Percentiles rank a stretch among this genome's conserved stretches.
phyloP scores from a whole-genome alignment of 2,113 vertebrate genomes.

The Cettia cetti region DNA sequence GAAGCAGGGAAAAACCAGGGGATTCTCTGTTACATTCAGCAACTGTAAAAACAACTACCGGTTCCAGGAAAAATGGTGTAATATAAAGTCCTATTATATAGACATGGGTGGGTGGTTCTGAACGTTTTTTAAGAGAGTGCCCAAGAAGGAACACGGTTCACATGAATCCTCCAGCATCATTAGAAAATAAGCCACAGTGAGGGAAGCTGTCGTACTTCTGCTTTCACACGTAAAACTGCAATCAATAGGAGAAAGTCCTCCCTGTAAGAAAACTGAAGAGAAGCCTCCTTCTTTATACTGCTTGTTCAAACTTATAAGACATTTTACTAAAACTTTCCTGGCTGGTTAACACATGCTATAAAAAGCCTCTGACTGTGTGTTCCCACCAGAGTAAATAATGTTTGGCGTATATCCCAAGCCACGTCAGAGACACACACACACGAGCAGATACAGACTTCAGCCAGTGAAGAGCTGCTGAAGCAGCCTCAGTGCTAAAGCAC shows the following conservation, averaged over 20 bases:
- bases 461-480: neutral
- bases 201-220: neutral
- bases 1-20: neutral
- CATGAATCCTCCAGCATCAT: neutral
- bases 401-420: neutral
- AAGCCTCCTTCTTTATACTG: neutral
- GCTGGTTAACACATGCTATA: conserved; percentile 3
- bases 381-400: conserved; percentile 35
- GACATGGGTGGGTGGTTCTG: neutral
- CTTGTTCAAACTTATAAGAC: conserved; percentile 1
- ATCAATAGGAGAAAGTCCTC: neutral
- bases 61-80: conserved; percentile 53
- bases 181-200: neutral
- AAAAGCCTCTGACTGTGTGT: conserved; percentile 44
- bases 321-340: conserved; percentile 55
- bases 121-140: neutral
- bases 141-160: neutral
- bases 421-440: neutral
- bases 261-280: neutral
- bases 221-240: neutral
- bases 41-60: neutral
- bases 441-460: neutral
- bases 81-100: neutral
- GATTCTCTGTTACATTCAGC: neutral
- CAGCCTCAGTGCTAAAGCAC: neutral